Base-by-base conservation (phyloP, 2,113 vertebrate species). In the Lates calcarifer region DNA sequence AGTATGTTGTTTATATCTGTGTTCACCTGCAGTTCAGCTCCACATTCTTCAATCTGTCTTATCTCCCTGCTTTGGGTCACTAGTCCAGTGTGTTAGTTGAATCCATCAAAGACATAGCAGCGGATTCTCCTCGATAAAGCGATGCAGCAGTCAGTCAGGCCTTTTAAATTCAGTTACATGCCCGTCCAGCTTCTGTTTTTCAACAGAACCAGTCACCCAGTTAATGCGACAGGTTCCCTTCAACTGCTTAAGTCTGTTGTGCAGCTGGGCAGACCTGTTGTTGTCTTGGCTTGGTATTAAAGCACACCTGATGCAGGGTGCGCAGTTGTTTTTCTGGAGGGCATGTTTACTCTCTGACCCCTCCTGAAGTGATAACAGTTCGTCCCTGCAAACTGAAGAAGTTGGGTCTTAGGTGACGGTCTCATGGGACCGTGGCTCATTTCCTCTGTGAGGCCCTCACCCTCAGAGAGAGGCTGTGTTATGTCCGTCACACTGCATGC, bases 241-340 rank as follows among this genome's bases (percentile, higher is more conserved):
- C 68, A 68, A 67, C 73, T 74, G 79, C 57, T 79, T 41, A 41
- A 74, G 69, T 84, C 68, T 68, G 82, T 29, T 33, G 37, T 74
- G 76, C 84, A 87, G 76, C 84, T 87, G 89, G 58, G 56, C 68
- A 47, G 68, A 90, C 87, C 87, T 90, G 89, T 86, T 89, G 89
- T 73, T 73, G 67, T 74, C 35, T 71, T 56, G 75, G 60, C 87
- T 81, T 20, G 24, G 33, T 56, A 57, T 77, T 35, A 75, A 88
- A 83, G 82, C 53, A 22, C 90, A 91, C 87, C 92, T 89, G 88
- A 81, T 82, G 87, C 82, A 56, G 24, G 8, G 56, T 31, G 35
- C 12, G 2, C 70, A 51, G 66, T 85, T 82, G 72, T 72, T 83
- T 87, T 84, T 77, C 65, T 43, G 14, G 31, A 64, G 49, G 80